Percentiles rank a stretch among this genome's conserved stretches.
phyloP scores from a whole-genome alignment of 2,888 invertebrate species.

The Lottia gigantea region DNA sequence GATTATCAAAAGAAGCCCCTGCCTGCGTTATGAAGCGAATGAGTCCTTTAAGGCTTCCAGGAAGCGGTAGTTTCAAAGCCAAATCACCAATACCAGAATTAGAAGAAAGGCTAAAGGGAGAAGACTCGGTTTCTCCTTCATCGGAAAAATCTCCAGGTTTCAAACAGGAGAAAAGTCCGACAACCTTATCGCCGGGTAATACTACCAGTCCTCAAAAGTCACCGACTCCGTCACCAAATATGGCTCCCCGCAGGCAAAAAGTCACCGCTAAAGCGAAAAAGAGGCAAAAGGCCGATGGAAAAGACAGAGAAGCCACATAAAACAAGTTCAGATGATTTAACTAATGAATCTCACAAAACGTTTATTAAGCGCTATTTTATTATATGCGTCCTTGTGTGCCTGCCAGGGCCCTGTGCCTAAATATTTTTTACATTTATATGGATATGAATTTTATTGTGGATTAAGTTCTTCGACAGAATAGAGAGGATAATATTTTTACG shows the following conservation, averaged over 20 bases:
- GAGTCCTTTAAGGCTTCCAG: conserved; percentile 30
- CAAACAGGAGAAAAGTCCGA: conserved; percentile 5
- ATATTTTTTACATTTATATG: too few relatives aligned
- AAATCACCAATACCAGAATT: conserved; percentile 14
- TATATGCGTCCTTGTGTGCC: too few relatives aligned
- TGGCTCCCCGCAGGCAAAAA: conserved; percentile 45
- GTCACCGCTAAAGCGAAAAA: conserved; percentile 59
- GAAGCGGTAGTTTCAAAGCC: conserved; percentile 27
- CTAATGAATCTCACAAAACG: too few relatives aligned
- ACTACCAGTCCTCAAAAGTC: background rate
- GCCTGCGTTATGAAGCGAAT: conserved; percentile 6
- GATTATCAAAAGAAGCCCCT: conserved; percentile 1
- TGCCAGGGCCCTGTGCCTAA: too few relatives aligned
- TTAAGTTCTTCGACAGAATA: too few relatives aligned
- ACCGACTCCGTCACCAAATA: conserved; percentile 35
- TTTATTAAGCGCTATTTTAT: too few relatives aligned
- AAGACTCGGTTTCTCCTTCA: conserved; percentile 4
- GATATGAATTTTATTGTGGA: too few relatives aligned
- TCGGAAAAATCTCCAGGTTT: conserved; percentile 11
- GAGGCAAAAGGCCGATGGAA: conserved; percentile 52
- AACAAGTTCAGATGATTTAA: background rate
- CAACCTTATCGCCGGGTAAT: background rate
- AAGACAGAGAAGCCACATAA: conserved; percentile 17
- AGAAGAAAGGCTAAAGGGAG: conserved; percentile 3
- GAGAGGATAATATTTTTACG: too few relatives aligned